A percentile compares a stretch with the other conserved stretches of the same genome.
Conservation (phyloP, 2,888 invertebrate genomes). For the Aspidiotus destructor region DNA sequence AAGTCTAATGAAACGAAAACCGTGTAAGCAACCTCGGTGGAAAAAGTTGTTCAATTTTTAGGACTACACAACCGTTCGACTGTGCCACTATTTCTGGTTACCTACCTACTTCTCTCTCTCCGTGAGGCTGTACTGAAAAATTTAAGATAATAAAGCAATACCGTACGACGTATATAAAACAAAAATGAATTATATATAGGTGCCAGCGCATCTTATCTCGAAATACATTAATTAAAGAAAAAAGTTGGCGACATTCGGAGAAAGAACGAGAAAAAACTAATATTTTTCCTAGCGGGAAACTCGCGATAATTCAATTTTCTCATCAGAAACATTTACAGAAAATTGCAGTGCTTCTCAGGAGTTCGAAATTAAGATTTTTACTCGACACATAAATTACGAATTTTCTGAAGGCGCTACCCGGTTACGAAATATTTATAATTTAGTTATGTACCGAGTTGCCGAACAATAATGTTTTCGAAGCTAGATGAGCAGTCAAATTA, state of each 20-base stretch:
- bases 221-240: conserved; percentile 33
- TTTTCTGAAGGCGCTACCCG: neutral
- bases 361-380: conserved; percentile 1
- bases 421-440: no score
- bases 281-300: conserved; percentile 33
- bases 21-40: neutral
- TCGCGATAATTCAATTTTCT: conserved; percentile 33
- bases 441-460: no score
- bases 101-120: no score
- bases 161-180: conserved; percentile 30
- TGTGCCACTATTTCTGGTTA: conserved; percentile 7
- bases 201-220: conserved; percentile 31
- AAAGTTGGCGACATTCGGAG: conserved; percentile 31
- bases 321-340: conserved; percentile 28
- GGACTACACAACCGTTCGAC: conserved; percentile 18
- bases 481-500: no score
- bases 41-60: conserved; percentile 30
- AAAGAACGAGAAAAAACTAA: conserved; percentile 27
- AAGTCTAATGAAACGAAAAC: neutral
- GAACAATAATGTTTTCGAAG: no score
- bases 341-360: conserved; percentile 24
- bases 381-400: neutral
- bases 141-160: conserved; percentile 31
- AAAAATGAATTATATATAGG: conserved; percentile 32
- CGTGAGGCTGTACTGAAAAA: neutral